Evolutionary conservation across 2,888 invertebrate species (phyloP), one percentile per base, ranked within the genome.

Genomic region (Conops quadrifasciatus): DNA sequence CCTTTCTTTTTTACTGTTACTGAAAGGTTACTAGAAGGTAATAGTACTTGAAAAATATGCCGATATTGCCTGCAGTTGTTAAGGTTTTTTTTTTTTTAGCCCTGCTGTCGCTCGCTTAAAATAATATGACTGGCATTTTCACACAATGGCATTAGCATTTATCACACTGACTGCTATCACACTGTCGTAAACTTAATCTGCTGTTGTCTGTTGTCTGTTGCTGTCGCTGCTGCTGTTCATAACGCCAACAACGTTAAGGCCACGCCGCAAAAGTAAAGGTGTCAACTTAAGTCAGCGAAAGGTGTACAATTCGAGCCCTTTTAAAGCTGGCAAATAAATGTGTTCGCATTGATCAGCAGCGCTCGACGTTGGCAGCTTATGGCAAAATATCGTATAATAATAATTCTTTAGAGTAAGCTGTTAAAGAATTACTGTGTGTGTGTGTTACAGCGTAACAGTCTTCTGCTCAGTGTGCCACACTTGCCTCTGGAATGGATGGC

Each of bases 211-310:
- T 26, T 21, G 13, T 26, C 11, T 47, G 47, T 51, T 67, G 11
- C 47, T 67, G 19, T 30, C 26, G 28, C 26, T 58, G 43, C 67
- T 26, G 16, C 15, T n/a, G 1, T 53, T 36, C 5, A 7, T 36
- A 9, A 7, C 9, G 36, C 9, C 9, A 9, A 7, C 36, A 36
- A 7, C 9, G 36, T 36, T 36, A 7, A 7, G 4, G 36, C 36
- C 36, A 36, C 9, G 16, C 11, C 26, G 63, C 15, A 36, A 49
- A 53, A 43, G 58, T 82, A 78, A 79, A 81, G 79, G 81, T 83
- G 83, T 82, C 83, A 82, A 83, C 82, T 83, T 83, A 83, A 79
- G 77, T 77, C 78, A 79, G 79, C 79, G 80, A 81, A 82, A 82
- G 80, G 80, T 80, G 75, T 65, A 51, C 71, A 36, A 68, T 68